These are phyloP conservation scores for Gallinago media DNA, from an alignment of 2,113 vertebrate species.

Conservation along the genomic window DNA sequence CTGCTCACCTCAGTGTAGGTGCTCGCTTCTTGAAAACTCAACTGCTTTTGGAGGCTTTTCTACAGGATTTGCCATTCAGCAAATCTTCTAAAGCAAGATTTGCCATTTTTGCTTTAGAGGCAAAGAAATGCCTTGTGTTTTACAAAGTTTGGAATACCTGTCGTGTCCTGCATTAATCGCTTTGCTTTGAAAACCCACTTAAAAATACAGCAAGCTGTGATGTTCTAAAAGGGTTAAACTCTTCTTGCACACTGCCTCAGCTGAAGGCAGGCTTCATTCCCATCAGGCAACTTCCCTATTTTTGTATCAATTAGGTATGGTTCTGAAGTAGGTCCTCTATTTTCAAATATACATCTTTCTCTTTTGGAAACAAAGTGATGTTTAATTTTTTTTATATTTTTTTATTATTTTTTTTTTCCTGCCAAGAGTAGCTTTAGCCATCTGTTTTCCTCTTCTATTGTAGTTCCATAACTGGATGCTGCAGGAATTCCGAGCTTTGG, in stretches of 20 bases:
- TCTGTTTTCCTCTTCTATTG: conserved; percentile 49
- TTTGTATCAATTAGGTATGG: neutral
- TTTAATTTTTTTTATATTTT: neutral
- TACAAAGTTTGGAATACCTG: neutral
- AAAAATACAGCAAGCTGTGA: neutral
- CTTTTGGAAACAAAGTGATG: neutral
- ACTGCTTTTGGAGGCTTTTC: neutral
- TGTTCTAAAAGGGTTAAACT: neutral
- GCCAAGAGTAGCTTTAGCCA: neutral
- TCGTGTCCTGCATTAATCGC: neutral
- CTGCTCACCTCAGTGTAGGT: neutral
- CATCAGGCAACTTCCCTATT: neutral
- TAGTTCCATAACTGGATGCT: conserved; percentile 45
- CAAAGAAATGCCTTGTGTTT: neutral
- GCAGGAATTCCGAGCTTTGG: conserved; percentile 38
- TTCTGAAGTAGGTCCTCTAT: neutral
- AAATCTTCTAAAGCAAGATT: neutral
- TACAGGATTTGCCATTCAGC: neutral
- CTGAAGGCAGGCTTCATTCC: neutral
- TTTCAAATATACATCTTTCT: neutral
- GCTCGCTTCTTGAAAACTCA: neutral
- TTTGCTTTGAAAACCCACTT: neutral
- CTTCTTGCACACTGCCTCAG: neutral
- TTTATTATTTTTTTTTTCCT: neutral
- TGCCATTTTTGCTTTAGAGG: neutral